Evolutionary conservation across 1,140 invertebrate genomes (phyloP).

Genomic region (Rhopalosiphum padi): DNA sequence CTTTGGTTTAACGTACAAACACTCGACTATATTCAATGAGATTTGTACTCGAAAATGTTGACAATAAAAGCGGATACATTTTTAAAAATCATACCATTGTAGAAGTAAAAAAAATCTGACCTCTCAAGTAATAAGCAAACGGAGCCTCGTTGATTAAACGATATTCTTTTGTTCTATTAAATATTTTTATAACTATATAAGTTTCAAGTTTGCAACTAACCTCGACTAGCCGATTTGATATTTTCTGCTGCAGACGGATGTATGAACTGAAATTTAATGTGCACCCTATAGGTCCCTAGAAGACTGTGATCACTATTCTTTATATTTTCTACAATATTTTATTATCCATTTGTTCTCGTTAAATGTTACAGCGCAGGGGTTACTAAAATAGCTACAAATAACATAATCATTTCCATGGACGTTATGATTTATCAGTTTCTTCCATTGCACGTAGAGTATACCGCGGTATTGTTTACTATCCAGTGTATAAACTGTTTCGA

Average conservation of each 20-base stretch:
- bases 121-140: neutral
- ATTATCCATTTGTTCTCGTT: neutral
- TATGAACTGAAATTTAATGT: neutral
- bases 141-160: neutral
- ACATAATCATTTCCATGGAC: neutral
- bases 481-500: neutral
- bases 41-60: no score
- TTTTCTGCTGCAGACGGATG: neutral
- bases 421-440: neutral
- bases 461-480: neutral
- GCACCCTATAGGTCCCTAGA: neutral
- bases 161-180: neutral
- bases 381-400: neutral
- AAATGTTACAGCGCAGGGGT: neutral
- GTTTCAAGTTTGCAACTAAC: neutral
- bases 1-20: no score
- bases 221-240: neutral
- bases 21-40: no score
- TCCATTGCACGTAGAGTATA: neutral
- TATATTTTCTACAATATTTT: neutral
- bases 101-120: no score
- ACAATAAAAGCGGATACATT: no score
- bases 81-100: no score
- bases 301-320: neutral
- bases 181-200: neutral